These are phyloP conservation scores for Polyboroides typus DNA, from an alignment of 2,797 vertebrate genomes.

Conservation along the genomic window DNA sequence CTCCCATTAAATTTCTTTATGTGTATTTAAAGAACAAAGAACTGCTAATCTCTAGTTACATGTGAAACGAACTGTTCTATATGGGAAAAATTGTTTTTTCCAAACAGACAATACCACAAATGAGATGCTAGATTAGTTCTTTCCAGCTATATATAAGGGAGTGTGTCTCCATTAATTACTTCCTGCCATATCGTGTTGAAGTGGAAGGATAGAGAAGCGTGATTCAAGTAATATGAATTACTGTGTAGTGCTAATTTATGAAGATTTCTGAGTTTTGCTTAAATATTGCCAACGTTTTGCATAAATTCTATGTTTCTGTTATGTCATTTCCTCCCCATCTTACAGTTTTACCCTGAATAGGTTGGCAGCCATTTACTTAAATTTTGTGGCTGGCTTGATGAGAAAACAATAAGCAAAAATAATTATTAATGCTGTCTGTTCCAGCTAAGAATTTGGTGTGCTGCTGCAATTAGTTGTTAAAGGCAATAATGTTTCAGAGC, in stretches of 20 bases:
- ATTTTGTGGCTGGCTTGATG: neutral
- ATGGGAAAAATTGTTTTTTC: neutral
- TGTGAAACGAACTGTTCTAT: neutral
- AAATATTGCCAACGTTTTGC: neutral
- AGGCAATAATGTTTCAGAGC: neutral
- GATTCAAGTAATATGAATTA: neutral
- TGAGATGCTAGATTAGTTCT: neutral
- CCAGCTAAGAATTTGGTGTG: neutral
- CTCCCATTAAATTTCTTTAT: neutral
- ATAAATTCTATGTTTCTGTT: neutral
- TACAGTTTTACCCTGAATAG: neutral
- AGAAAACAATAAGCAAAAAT: neutral
- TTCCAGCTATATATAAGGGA: neutral
- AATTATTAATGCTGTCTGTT: neutral
- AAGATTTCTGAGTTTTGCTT: neutral
- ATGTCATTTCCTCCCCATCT: neutral
- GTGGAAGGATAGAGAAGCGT: neutral
- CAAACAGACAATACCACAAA: neutral
- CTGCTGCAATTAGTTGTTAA: neutral
- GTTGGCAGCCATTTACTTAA: neutral
- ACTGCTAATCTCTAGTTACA: neutral
- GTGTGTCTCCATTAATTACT: neutral
- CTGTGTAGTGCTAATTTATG: neutral
- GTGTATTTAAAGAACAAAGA: neutral
- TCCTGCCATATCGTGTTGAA: neutral